phyloP scores from a whole-genome alignment of 1,140 invertebrate genomes.

The Melanaphis sacchari region DNA sequence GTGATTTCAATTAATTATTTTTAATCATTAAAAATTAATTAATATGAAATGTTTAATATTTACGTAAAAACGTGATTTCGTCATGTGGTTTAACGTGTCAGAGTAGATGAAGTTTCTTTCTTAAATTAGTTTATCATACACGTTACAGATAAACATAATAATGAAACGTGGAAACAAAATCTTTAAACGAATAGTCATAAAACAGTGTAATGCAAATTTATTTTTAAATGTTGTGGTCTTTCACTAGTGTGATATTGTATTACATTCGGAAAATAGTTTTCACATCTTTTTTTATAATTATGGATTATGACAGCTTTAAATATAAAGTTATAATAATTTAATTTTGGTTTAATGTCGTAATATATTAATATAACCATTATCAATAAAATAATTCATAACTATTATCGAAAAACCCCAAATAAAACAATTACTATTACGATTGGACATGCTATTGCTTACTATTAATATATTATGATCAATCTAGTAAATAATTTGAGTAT shows the following conservation, averaged over 20 bases:
- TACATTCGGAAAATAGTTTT: background rate
- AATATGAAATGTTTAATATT: background rate
- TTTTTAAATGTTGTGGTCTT: background rate
- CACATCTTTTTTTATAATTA: background rate
- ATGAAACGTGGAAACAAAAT: background rate
- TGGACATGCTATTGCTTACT: no score
- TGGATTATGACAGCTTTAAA: background rate
- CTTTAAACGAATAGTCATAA: background rate
- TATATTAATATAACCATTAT: background rate
- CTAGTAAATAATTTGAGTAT: no score
- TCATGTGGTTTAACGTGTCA: background rate
- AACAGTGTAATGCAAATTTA: background rate
- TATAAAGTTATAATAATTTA: no score
- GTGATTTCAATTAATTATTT: background rate
- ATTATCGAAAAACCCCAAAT: no score
- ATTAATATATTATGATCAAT: no score
- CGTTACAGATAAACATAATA: background rate
- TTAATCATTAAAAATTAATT: background rate
- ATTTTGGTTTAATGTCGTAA: no score
- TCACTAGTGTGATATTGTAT: background rate
- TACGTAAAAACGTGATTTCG: background rate
- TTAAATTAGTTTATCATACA: background rate
- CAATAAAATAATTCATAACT: background rate
- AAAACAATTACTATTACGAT: no score
- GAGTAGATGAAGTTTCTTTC: background rate